Percentiles rank a stretch among this genome's conserved stretches.
phyloP scores from a whole-genome alignment of 2,888 invertebrate genomes.

The Cephus rjabovi region DNA sequence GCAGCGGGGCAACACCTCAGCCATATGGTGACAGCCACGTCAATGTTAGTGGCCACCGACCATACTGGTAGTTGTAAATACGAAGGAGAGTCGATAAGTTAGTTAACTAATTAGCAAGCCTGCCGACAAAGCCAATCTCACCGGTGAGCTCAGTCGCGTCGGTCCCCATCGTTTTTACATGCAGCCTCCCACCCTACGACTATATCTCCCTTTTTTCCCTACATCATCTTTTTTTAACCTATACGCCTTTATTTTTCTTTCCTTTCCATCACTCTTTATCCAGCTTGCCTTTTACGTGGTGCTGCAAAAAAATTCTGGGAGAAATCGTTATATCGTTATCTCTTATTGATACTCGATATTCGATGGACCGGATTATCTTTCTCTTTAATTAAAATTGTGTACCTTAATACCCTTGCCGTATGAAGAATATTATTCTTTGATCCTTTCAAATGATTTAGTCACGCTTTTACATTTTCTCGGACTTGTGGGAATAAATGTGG shows the following conservation, averaged over 20 bases:
- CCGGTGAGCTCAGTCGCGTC: conserved; percentile 46
- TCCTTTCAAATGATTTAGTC: not conserved
- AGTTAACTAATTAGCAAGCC: conserved; percentile 65
- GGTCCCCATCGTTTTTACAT: conserved; percentile 56
- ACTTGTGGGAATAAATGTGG: not conserved
- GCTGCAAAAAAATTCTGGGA: not conserved
- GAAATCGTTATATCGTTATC: conserved; percentile 19
- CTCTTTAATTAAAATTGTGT: not conserved
- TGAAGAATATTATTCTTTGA: not conserved
- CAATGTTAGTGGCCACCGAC: conserved; percentile 35
- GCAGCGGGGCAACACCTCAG: conserved; percentile 41
- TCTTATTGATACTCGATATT: not conserved
- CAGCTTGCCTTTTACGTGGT: not conserved
- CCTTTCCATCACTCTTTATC: conserved; percentile 31
- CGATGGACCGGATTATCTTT: not conserved
- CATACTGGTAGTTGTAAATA: conserved; percentile 45
- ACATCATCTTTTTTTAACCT: conserved; percentile 36
- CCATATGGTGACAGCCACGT: conserved; percentile 51
- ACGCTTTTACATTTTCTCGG: not conserved
- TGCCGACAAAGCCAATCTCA: conserved; percentile 65
- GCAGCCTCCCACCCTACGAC: conserved; percentile 17
- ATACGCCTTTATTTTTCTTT: conserved; percentile 47
- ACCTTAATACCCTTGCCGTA: not conserved
- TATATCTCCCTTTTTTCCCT: conserved; percentile 14
- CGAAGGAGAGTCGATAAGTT: conserved; percentile 62